Evolutionary conservation across 2,888 invertebrate genomes (phyloP), one percentile per base, ranked within the genome.

Genomic region (Campoplex capitator): DNA sequence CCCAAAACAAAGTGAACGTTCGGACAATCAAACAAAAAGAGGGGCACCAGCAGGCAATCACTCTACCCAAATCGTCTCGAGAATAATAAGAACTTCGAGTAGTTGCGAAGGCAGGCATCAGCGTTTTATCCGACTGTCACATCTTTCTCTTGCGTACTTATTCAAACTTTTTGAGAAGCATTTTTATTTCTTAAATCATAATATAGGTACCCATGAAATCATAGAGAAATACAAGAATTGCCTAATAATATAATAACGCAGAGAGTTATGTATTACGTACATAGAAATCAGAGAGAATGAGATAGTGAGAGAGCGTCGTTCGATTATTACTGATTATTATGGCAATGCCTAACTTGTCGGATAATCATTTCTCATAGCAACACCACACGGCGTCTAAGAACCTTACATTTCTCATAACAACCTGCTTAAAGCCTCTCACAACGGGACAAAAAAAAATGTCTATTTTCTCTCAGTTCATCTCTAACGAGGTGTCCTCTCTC

Each of bases 401-500:
- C 51, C 54, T 78, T 32, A 42, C 56, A 42, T 70, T 54, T 77
- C 77, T 74, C 56, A 48, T 76, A 65, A 68, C 70, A 56, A 68
- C 68, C 68, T 42, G 78, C 78, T 78, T n/a, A 28, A 28, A 70
- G n/a, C 42, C 78, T 68, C 54, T 32, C n/a, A 56, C 32, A 28
- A 54, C 18, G 35, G 38, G 8, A 65, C 11, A 56, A n/a, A 54
- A 65, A 65, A 78, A 78, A 70, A 78, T 67, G 2, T 35, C 77
- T 77, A 65, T 13, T 23, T 48, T 65, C 48, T 76, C 48, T 45
- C 54, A 48, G 65, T 77, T 18, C n/a, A 71, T 51, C 77, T 65
- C 77, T 76, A 79, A 79, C 83, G 65, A 71, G 83, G 51, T 45
- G 32, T 42, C 8, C 67, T 83, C 76, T 70, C 58, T n/a, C 48